Conservation (phyloP, 2,797 vertebrate species). For the Rhinatrema bivittatum region DNA sequence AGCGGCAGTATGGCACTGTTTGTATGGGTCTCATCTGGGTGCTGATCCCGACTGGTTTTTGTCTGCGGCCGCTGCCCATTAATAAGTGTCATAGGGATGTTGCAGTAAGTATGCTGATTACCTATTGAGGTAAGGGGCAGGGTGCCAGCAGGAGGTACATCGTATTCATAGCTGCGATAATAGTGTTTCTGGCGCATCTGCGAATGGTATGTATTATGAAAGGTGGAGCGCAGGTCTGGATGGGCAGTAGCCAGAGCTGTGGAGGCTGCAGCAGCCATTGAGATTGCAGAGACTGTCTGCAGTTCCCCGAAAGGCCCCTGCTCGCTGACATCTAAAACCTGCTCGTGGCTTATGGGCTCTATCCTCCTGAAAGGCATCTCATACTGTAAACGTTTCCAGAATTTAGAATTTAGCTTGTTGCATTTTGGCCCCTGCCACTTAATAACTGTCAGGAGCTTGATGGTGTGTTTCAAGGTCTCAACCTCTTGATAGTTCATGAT, state of each 20-base stretch:
- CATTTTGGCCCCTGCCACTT: slow-evolving; percentile 93
- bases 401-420: slow-evolving; percentile 96
- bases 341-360: slow-evolving; percentile 85
- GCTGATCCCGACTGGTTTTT: slow-evolving; percentile 89
- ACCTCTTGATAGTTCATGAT: slow-evolving; percentile 99
- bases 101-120: slow-evolving; percentile 99
- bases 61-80: slow-evolving; percentile 91
- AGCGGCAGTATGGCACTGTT: slow-evolving; percentile 97
- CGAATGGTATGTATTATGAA: slow-evolving; percentile 95
- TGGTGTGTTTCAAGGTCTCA: slow-evolving; percentile 94
- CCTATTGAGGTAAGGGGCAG: slow-evolving; percentile 91
- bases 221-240: slow-evolving; percentile 90
- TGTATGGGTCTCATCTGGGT: slow-evolving; percentile 90
- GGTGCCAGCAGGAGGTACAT: slow-evolving; percentile 85
- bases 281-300: slow-evolving; percentile 95
- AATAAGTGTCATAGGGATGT: slow-evolving; percentile 98
- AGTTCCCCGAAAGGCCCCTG: slow-evolving; percentile 96
- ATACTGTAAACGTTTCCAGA: slow-evolving; percentile 98
- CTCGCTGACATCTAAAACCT: slow-evolving; percentile 92
- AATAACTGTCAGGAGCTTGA: slow-evolving; percentile 94
- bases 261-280: slow-evolving; percentile 94
- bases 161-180: slow-evolving; percentile 95
- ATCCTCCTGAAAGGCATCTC: slow-evolving; percentile 98
- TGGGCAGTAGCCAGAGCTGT: slow-evolving; percentile 94
- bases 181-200: slow-evolving; percentile 99